Conservation (phyloP, 2,797 vertebrate species). For the Rousettus madagascariensis region DNA sequence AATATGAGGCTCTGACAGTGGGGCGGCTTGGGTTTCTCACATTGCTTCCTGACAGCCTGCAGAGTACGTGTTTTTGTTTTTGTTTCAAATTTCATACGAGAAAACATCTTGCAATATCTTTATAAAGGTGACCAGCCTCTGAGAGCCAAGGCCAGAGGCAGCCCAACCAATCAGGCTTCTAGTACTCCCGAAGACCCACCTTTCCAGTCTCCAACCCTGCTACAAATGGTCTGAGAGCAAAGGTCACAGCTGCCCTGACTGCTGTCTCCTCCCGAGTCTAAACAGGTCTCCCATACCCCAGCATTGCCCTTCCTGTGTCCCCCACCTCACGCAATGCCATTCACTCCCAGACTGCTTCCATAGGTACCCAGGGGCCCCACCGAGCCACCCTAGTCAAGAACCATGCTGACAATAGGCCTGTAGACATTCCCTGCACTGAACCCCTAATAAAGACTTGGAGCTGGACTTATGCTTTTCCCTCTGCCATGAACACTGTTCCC, state of each 20-base stretch:
- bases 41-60: conserved; percentile 60
- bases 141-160: neutral
- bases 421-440: neutral
- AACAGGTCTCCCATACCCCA: neutral
- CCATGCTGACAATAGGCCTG: neutral
- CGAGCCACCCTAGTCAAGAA: neutral
- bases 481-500: neutral
- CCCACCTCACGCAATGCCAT: neutral
- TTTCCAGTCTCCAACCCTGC: neutral
- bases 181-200: neutral
- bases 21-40: conserved; percentile 66
- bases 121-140: neutral
- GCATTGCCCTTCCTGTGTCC: neutral
- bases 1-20: conserved; percentile 27
- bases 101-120: conserved; percentile 37
- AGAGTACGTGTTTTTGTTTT: neutral
- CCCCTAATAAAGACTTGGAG: neutral
- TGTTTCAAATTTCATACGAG: neutral
- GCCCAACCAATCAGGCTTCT: neutral
- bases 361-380: neutral
- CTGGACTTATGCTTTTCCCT: neutral
- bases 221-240: neutral
- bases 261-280: neutral
- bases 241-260: neutral
- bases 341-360: neutral